A percentile compares a stretch with the other conserved stretches of the same genome.
Evolutionary conservation across 2,113 vertebrate genomes (phyloP).

Genomic region (Fregetta grallaria): DNA sequence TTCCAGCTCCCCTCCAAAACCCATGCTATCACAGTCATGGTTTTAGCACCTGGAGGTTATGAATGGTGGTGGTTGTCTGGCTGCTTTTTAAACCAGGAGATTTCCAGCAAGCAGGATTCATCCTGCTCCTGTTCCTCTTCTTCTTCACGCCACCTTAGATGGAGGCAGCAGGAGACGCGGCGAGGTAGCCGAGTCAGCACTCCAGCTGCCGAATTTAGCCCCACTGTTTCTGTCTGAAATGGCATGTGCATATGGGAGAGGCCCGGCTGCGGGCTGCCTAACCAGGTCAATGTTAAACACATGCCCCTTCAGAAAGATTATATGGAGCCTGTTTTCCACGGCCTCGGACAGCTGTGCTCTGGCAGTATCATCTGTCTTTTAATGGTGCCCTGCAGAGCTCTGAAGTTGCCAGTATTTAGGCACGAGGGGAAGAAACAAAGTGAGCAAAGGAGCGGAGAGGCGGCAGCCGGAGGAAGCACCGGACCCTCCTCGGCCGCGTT

Average conservation of each 20-base stretch:
- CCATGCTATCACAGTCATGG: fast-evolving
- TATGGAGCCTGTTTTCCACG: background rate
- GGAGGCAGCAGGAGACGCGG: background rate
- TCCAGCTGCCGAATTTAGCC: background rate
- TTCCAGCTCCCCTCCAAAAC: background rate
- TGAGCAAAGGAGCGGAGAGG: background rate
- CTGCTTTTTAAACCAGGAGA: background rate
- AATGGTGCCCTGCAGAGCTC: constrained; percentile 17
- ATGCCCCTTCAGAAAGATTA: background rate
- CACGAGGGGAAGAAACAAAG: background rate
- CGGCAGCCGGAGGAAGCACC: background rate
- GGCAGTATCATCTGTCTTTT: constrained; percentile 19
- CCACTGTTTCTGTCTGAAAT: background rate
- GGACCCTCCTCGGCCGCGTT: fast-evolving
- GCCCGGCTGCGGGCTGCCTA: background rate
- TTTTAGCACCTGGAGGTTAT: background rate
- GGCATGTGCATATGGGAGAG: background rate
- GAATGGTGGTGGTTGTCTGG: background rate
- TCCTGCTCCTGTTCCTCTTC: background rate
- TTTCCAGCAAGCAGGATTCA: background rate
- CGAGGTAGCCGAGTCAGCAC: background rate
- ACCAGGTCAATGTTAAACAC: background rate
- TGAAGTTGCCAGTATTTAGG: background rate
- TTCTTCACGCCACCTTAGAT: background rate
- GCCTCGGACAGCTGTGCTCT: constrained; percentile 20